phyloP scores from a whole-genome alignment of 2,797 vertebrate genomes.

The Thalassophryne amazonica region DNA sequence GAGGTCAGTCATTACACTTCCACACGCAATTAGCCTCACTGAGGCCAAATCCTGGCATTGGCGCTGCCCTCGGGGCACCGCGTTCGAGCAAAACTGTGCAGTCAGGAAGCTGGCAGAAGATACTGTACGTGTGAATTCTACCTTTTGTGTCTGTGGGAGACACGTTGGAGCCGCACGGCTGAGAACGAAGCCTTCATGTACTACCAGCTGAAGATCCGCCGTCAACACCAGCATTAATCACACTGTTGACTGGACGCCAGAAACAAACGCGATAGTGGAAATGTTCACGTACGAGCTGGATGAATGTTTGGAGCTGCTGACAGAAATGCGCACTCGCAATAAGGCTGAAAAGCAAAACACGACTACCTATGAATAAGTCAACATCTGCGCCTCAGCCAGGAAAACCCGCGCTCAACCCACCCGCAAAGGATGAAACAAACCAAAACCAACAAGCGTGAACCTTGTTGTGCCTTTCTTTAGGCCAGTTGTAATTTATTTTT shows the following conservation, averaged over 20 bases:
- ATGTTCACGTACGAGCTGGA: too few relatives aligned
- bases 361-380: slow-evolving; percentile 35
- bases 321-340: background rate
- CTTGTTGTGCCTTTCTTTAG: slow-evolving; percentile 41
- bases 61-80: slow-evolving; percentile 48
- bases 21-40: slow-evolving; percentile 74
- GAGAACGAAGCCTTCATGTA: slow-evolving; percentile 41
- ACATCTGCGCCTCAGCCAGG: slow-evolving; percentile 28
- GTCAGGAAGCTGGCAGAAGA: slow-evolving; percentile 55
- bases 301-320: slow-evolving; percentile 17
- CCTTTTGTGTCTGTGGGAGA: slow-evolving; percentile 33
- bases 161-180: slow-evolving; percentile 6
- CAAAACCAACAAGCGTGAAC: slow-evolving; percentile 37
- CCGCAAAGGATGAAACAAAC: slow-evolving; percentile 42
- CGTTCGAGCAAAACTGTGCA: slow-evolving; percentile 49
- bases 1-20: slow-evolving; percentile 77
- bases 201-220: slow-evolving; percentile 32
- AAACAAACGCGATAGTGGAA: slow-evolving; percentile 38
- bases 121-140: slow-evolving; percentile 39
- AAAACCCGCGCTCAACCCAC: slow-evolving; percentile 27
- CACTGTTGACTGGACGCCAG: slow-evolving; percentile 37
- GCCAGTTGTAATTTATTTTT: slow-evolving; percentile 24
- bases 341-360: slow-evolving; percentile 29
- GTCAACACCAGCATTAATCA: slow-evolving; percentile 27
- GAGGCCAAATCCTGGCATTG: slow-evolving; percentile 66